phyloP scores from a whole-genome alignment of 2,888 invertebrate genomes.

The Eutolmus rufibarbis region DNA sequence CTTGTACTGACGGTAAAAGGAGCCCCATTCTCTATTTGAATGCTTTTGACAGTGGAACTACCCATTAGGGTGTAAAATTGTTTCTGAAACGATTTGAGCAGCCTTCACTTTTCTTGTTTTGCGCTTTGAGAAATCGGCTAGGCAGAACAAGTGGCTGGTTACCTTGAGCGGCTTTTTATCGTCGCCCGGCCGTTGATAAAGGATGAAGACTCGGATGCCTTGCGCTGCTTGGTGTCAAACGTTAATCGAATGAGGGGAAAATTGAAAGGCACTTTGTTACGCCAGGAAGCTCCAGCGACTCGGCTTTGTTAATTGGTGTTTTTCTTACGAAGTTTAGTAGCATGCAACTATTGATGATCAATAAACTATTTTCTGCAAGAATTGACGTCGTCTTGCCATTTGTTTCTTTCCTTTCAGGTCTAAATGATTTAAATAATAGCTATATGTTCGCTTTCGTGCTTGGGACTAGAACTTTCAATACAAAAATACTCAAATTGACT shows the following conservation, averaged over 20 bases:
- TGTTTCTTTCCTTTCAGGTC: background rate
- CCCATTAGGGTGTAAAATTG: conserved; percentile 36
- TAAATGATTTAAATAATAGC: background rate
- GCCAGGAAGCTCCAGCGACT: background rate
- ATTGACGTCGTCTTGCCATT: background rate
- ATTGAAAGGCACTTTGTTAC: background rate
- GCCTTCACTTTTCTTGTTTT: conserved; percentile 33
- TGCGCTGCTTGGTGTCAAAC: background rate
- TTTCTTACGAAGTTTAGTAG: background rate
- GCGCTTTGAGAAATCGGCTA: conserved; percentile 31
- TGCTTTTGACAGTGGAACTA: conserved; percentile 39
- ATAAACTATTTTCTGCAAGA: background rate
- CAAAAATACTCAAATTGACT: background rate
- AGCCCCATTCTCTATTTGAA: conserved; percentile 32
- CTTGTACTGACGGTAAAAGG: conserved; percentile 38
- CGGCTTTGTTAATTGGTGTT: background rate
- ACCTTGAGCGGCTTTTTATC: conserved; percentile 4
- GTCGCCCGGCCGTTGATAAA: background rate
- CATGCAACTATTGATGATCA: background rate
- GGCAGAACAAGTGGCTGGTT: conserved; percentile 24
- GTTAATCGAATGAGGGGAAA: background rate
- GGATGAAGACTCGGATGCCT: background rate
- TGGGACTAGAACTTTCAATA: no score
- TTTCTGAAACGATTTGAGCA: conserved; percentile 28
- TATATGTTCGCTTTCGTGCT: background rate